Conservation (phyloP, 2,888 invertebrate species). For the Galerucella nymphaeae region DNA sequence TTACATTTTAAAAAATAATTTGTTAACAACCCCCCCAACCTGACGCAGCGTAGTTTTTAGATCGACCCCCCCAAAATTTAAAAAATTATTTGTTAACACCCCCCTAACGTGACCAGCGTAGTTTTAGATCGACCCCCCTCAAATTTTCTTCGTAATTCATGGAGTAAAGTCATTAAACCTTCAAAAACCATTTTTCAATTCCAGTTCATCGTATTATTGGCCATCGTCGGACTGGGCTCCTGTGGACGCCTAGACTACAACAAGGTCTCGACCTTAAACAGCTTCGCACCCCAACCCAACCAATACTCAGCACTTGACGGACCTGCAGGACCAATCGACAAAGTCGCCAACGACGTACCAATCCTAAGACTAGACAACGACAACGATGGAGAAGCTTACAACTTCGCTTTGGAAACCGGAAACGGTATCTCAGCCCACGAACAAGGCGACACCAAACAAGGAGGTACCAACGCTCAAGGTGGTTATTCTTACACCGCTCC, state of each 20-base stretch:
- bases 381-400: conserved; percentile 57
- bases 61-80: no score
- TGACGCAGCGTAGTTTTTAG: no score
- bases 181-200: conserved; percentile 28
- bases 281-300: conserved; percentile 46
- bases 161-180: no score
- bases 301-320: not conserved
- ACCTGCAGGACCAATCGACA: conserved; percentile 37
- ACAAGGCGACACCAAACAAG: conserved; percentile 49
- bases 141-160: no score
- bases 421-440: conserved; percentile 67
- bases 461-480: conserved; percentile 55
- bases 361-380: conserved; percentile 57
- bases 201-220: conserved; percentile 46
- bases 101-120: no score
- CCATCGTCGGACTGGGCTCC: conserved; percentile 48
- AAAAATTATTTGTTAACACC: no score
- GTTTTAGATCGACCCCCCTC: no score
- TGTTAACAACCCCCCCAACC: no score
- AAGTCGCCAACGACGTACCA: conserved; percentile 48
- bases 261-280: conserved; percentile 19
- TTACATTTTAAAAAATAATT: no score
- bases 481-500: conserved; percentile 57
- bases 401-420: conserved; percentile 68
- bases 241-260: conserved; percentile 49